Evolutionary conservation across 2,888 invertebrate species (phyloP), one percentile per base, ranked within the genome.

Genomic region (Buathra laborator): DNA sequence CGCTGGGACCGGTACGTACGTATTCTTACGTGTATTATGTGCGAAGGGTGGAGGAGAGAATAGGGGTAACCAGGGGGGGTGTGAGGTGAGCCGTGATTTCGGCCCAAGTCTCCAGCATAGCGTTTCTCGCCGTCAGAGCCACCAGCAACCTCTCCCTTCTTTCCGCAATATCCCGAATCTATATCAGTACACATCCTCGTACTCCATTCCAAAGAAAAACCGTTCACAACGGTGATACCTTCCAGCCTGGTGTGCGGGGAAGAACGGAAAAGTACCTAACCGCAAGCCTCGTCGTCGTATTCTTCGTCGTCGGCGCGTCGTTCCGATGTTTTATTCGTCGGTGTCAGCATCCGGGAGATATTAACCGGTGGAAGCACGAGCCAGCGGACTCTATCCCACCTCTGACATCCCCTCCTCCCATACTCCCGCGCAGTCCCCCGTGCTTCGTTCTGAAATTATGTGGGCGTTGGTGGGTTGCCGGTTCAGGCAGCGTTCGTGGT

Each of bases 321-420:
- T 66, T 81, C 84, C 81, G 75, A 90, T 91, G 90, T 91, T 92
- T 91, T 90, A 92, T 92, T 91, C 87, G 89, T 89, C 90, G 88
- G 87, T 90, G 92, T 92, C 92, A 92, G 91, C 92, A 92, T 88
- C 88, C 89, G 88, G 87, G 88, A 90, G 90, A 91, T 91, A 91
- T 92, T 91, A 91, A 91, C 89, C 89, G 89, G 88, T 87, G 59
- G 71, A 72, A 72, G 37, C 53, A 46, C 51, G 43, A 48, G 59
- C 43, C 87, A 89, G 88, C 88, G 51, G 64, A 72, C 64, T 29
- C 59, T 44, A 64, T 76, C 75, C 83, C 46, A 44, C 76, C 53
- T 37, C 68, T 43, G 72, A 64, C 37, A 66, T 74, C 64, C 64
- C 72, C 76, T 62, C 70, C 70, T 67, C 59, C 51, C 37, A 1